Percentiles rank a stretch among this genome's conserved stretches.
Conservation (phyloP, 2,113 vertebrate species). For the Arvicanthis niloticus region DNA sequence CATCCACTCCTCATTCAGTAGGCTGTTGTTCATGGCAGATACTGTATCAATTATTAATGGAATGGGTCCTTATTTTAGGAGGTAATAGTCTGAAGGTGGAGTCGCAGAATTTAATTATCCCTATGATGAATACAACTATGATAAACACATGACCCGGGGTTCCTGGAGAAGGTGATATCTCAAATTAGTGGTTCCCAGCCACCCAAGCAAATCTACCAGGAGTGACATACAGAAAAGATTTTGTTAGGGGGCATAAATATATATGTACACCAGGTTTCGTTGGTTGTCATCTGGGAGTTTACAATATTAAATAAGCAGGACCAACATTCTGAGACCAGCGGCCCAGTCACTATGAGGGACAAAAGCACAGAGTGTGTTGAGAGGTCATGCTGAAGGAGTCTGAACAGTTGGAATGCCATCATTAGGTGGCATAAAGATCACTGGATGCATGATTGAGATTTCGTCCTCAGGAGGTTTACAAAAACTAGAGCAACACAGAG, state of each 20-base stretch:
- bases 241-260: fast-evolving
- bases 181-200: neutral
- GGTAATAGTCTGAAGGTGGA: neutral
- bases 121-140: neutral
- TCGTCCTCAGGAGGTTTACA: neutral
- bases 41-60: neutral
- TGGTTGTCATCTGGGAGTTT: neutral
- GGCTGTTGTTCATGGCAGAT: neutral
- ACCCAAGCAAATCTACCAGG: neutral
- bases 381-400: neutral
- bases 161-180: neutral
- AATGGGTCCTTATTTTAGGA: neutral
- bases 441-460: neutral
- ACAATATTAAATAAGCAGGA: neutral
- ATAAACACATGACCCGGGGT: neutral
- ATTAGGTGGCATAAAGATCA: neutral
- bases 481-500: neutral
- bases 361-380: neutral
- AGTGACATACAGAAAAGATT: neutral
- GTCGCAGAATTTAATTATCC: neutral
- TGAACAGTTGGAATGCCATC: neutral
- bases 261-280: neutral
- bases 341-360: neutral
- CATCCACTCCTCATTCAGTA: neutral
- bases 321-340: neutral